Evolutionary conservation across 2,113 vertebrate species (phyloP), one percentile per base, ranked within the genome.

Genomic region (Scatophagus argus): DNA sequence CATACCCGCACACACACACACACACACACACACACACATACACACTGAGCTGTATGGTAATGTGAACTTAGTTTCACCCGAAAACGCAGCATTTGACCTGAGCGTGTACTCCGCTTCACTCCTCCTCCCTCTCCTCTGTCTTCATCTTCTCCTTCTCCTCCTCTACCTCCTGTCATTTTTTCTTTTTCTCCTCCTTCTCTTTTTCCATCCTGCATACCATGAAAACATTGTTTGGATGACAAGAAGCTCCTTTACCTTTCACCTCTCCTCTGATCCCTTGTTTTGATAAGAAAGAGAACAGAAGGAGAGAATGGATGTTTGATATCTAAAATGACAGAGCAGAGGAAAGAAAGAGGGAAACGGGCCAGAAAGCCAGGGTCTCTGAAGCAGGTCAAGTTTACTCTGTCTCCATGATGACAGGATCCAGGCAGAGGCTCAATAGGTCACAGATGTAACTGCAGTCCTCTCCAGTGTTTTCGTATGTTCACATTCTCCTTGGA

Each of bases 41-140:
- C 72, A 70, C 58, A 54, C 34, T 38, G 71, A 49, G 67, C 49
- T 52, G 49, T 91, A 99, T 99, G 97, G 94, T 97, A 98, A 99
- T 98, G 97, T 99, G 97, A 98, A 98, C 97, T 95, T 90, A 91
- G 94, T 93, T 98, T 99, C 97, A 98, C 97, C 97, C 96, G 94
- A 84, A 93, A 95, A 95, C 83, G 65, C 87, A 87, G 90, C 89
- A 60, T 88, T 94, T 98, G 97, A 98, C 96, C 97, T 94, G 95
- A 96, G 95, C 93, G 79, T 96, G 96, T 94, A 92, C 95, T 91
- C 93, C 85, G 88, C 93, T 94, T 94, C 94, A 89, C 91, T 92
- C 90, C 91, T 82, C 54, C 66, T 36, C 73, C 71, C n/a, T 44
- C 74, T 79, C 63, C 39, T 69, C 39, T 56, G 31, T 72, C 73